Evolutionary conservation across 1,140 invertebrate species (phyloP), one percentile per base, ranked within the genome.

Genomic region (Calephelis virginiensis): DNA sequence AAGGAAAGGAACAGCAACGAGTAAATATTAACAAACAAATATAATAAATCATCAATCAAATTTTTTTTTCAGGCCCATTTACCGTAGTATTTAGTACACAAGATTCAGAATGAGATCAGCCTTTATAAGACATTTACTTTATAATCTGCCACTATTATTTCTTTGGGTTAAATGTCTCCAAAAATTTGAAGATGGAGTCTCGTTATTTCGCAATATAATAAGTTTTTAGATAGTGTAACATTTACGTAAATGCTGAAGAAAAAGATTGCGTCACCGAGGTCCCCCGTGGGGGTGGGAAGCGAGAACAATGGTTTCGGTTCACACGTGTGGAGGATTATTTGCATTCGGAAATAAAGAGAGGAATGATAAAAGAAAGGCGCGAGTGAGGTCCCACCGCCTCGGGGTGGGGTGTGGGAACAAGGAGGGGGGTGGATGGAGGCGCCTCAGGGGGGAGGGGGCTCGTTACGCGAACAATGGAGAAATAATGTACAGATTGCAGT

Each of bases 281-380:
- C 83, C 83, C 83, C 76, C 71, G 78, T 79, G 84, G 85, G 78
- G 81, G 74, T 75, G 80, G 80, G 79, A 79, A 80, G 83, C 82
- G 85, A 86, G 86, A 89, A 89, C 87, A 91, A 89, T 90, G 90
- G 89, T 91, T 92, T 91, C 90, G 86, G 90, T 91, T 92, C 91
- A 91, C 89, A 91, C 91, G 90, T 91, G 88, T 89, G 89, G 87
- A 90, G 87, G 89, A 91, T 91, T 92, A 92, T 92, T 92, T 92
- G 91, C 91, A 92, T 92, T 91, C 90, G 90, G 90, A 92, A 92
- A 92, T 92, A 92, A 92, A 92, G 91, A 92, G 91, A 91, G 87
- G 90, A 92, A 91, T 91, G 90, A 92, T 91, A 92, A 90, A 90
- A 90, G 87, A 90, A 91, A 89, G 89, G 86, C 87, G 89, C 89